Conservation (phyloP, 2,888 invertebrate genomes). For the Drosophila mimetica region DNA sequence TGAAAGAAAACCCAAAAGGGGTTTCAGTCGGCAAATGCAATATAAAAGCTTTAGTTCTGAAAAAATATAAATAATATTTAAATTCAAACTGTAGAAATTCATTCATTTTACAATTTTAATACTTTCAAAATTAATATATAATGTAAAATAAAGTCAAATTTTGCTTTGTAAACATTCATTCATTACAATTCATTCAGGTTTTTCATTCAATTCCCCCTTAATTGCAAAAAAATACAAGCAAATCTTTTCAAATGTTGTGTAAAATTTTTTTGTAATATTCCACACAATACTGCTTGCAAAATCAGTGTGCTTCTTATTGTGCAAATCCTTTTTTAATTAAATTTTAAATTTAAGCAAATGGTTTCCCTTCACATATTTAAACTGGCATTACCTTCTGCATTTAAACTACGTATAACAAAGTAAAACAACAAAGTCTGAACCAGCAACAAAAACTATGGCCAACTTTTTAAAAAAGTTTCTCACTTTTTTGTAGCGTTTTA, state of each 20-base stretch:
- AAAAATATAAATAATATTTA: not conserved
- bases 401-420: not conserved
- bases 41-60: not conserved
- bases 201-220: too few species aligned
- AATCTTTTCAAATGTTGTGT: too few species aligned
- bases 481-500: not conserved
- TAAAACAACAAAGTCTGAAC: not conserved
- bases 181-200: too few species aligned
- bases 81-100: not conserved
- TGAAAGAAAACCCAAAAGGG: not conserved
- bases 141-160: too few species aligned
- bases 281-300: too few species aligned
- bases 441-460: not conserved
- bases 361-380: not conserved
- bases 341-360: not conserved
- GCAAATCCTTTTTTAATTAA: not conserved
- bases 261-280: too few species aligned
- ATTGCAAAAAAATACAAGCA: too few species aligned
- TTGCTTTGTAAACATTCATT: too few species aligned
- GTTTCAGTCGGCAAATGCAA: slow-evolving; percentile 2
- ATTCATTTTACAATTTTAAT: not conserved
- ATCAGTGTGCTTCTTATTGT: too few species aligned
- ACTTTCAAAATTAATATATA: too few species aligned
- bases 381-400: not conserved
- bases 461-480: slow-evolving; percentile 1